These are phyloP conservation scores for Lophochroa leadbeateri DNA, from an alignment of 2,113 vertebrate genomes.

Conservation along the genomic window DNA sequence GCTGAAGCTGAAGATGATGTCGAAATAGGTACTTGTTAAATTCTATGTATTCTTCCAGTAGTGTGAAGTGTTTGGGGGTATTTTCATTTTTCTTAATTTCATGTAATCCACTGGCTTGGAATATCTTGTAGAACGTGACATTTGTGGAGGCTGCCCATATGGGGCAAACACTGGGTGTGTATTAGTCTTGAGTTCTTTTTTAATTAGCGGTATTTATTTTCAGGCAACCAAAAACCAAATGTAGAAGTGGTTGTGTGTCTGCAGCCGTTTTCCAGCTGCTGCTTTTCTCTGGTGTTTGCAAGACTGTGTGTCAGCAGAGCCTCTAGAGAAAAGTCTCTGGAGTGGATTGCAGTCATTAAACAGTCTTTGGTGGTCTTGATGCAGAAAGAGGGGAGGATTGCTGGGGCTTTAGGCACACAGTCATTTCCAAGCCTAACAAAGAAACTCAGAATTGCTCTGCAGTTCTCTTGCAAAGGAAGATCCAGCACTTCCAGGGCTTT, in stretches of 20 bases:
- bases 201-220: neutral
- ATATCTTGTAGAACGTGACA: neutral
- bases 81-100: neutral
- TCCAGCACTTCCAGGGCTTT: neutral
- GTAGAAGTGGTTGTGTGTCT: neutral
- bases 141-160: neutral
- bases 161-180: neutral
- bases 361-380: neutral
- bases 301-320: neutral
- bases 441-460: neutral
- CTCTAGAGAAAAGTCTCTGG: neutral
- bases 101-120: neutral
- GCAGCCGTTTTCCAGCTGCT: conserved; percentile 4
- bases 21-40: conserved; percentile 84
- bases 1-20: conserved; percentile 98
- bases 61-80: neutral
- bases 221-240: neutral
- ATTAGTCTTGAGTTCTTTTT: neutral
- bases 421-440: neutral
- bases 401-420: neutral
- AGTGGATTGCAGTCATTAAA: neutral
- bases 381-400: neutral
- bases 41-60: neutral
- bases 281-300: neutral
- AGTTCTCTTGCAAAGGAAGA: neutral